These are phyloP conservation scores for Dreissena polymorpha DNA, from an alignment of 1,140 invertebrate genomes.

Conservation along the genomic window DNA sequence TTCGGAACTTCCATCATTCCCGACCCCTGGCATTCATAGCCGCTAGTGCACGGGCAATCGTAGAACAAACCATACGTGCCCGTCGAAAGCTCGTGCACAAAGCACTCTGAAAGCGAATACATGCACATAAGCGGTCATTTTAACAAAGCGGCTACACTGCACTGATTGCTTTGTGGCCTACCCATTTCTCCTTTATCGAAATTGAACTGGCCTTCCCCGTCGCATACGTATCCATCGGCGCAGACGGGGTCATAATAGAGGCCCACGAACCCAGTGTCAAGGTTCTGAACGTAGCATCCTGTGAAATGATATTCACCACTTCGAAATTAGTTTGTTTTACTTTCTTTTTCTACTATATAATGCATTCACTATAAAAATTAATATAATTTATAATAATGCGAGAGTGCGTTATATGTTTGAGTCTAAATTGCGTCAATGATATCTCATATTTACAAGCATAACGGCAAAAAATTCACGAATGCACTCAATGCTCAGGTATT, in stretches of 20 bases:
- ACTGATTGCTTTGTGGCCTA: background rate
- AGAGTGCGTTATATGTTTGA: too few species aligned
- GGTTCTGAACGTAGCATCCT: conserved; percentile 24
- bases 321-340: too few species aligned
- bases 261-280: conserved; percentile 11
- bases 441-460: too few species aligned
- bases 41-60: conserved; percentile 34
- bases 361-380: too few species aligned
- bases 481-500: too few species aligned
- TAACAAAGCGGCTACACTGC: too few species aligned
- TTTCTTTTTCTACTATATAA: too few species aligned
- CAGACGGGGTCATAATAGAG: conserved; percentile 35
- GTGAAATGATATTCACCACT: background rate
- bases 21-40: conserved; percentile 18
- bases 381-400: too few species aligned
- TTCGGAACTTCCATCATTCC: conserved; percentile 17
- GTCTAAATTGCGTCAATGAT: too few species aligned
- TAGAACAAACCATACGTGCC: conserved; percentile 22
- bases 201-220: background rate
- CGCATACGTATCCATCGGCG: conserved; percentile 17
- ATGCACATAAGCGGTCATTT: background rate
- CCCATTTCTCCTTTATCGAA: conserved; percentile 35
- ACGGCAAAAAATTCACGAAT: too few species aligned
- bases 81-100: conserved; percentile 21
- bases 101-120: conserved; percentile 17